phyloP scores from a whole-genome alignment of 30 jellyfish, hydroid and myxozoan genomes.

The Pelagia noctiluca region DNA sequence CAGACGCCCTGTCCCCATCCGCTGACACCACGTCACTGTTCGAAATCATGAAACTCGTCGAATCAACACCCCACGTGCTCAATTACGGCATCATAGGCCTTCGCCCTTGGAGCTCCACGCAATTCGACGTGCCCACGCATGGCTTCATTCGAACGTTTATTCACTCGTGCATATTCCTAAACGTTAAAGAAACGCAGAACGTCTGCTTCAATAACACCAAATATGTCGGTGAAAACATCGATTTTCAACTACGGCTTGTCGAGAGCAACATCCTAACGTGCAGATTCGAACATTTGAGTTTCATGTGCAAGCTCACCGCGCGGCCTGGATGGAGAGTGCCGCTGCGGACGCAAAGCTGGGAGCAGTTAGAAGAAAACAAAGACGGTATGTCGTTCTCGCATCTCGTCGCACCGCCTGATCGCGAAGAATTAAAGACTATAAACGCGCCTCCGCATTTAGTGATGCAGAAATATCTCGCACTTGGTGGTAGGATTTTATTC shows the following conservation, averaged over 20 bases:
- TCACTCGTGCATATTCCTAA: conserved; percentile 73
- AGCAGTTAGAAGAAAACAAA: conserved; percentile 22
- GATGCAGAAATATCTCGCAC: conserved; percentile 73
- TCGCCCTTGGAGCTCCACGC: conserved; percentile 96
- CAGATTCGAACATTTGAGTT: conserved; percentile 86
- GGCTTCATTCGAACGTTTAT: conserved; percentile 85
- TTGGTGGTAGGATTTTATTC: conserved; percentile 60
- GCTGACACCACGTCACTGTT: conserved; percentile 82
- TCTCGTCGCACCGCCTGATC: conserved; percentile 89
- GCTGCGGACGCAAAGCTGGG: conserved; percentile 70
- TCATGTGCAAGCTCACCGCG: conserved; percentile 80
- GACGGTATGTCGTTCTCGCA: conserved; percentile 37
- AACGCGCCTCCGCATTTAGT: conserved; percentile 85
- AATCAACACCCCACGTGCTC: conserved; percentile 73
- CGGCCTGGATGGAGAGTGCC: conserved; percentile 82
- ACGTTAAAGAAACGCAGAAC: conserved; percentile 55
- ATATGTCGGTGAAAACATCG: conserved; percentile 84
- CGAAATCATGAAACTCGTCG: conserved; percentile 73
- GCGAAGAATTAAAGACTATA: conserved; percentile 54
- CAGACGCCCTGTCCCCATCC: conserved; percentile 79
- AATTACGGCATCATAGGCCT: conserved; percentile 81
- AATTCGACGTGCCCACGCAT: conserved; percentile 82
- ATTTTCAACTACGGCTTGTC: conserved; percentile 81
- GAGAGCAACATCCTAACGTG: conserved; percentile 72
- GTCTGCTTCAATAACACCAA: conserved; percentile 49